A percentile compares a stretch with the other conserved stretches of the same genome.
These are phyloP conservation scores for Apostichopus leukothele DNA, from an alignment of 53 echinoderm and acorn worm genomes.

Conservation along the genomic window DNA sequence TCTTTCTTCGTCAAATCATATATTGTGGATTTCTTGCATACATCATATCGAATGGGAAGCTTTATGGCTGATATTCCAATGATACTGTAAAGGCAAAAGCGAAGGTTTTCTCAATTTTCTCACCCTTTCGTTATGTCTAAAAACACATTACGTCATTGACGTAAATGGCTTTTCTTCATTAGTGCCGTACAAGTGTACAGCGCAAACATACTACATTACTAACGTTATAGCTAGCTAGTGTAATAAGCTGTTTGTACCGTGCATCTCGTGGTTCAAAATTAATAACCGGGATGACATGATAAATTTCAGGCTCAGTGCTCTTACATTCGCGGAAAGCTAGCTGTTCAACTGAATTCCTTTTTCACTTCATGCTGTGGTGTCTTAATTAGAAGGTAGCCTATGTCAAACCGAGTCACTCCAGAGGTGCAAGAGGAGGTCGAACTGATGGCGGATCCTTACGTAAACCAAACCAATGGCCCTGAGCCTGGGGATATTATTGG, in stretches of 20 bases:
- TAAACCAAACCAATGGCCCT: conserved; percentile 39
- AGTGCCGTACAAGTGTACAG: too few species aligned
- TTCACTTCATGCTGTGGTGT: conserved; percentile 23
- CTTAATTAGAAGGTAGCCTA: conserved; percentile 41
- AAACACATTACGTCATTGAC: too few species aligned
- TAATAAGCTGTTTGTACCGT: conserved; percentile 4
- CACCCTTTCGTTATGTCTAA: too few species aligned
- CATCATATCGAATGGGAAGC: too few species aligned
- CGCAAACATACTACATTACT: not conserved
- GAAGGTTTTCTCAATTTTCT: too few species aligned
- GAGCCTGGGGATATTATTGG: conserved; percentile 36
- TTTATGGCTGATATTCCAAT: too few species aligned
- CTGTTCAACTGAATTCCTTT: conserved; percentile 10
- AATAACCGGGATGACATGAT: conserved; percentile 26
- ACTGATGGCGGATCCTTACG: conserved; percentile 67
- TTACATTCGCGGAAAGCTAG: conserved; percentile 18
- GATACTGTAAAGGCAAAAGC: too few species aligned
- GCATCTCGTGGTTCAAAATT: conserved; percentile 17
- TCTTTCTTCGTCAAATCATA: too few species aligned
- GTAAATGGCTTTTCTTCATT: too few species aligned
- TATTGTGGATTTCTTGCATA: too few species aligned
- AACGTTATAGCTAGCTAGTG: not conserved
- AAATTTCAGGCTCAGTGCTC: conserved; percentile 34
- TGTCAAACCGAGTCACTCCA: conserved; percentile 67
- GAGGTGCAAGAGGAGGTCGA: conserved; percentile 71